Percentiles rank a stretch among this genome's conserved stretches.
phyloP scores from a whole-genome alignment of 2,113 vertebrate species.

The Tachysurus fulvidraco region DNA sequence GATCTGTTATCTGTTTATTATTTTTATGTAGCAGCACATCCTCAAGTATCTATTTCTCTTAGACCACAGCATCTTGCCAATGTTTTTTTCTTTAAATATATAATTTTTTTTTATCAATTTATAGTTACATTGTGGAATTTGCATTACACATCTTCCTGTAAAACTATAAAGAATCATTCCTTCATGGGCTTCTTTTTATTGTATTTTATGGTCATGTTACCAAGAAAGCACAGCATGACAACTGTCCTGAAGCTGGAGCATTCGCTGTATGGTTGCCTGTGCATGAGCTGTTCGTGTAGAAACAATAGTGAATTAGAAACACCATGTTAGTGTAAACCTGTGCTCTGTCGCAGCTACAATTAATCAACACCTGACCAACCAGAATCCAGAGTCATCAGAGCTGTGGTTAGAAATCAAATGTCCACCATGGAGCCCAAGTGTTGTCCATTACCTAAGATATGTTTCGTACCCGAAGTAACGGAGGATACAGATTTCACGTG shows the following conservation, averaged over 20 bases:
- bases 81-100: not conserved
- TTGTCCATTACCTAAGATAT: not conserved
- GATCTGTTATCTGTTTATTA: not conserved
- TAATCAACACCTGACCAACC: not conserved
- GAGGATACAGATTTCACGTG: not conserved
- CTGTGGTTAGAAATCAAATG: not conserved
- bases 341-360: not conserved
- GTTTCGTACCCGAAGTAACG: not conserved
- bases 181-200: not conserved
- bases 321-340: not conserved
- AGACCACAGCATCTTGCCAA: not conserved
- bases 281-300: too few species aligned
- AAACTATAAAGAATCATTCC: not conserved
- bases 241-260: not conserved
- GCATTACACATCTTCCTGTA: not conserved
- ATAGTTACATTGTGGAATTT: not conserved
- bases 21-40: not conserved
- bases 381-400: not conserved
- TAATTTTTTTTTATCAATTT: not conserved
- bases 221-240: not conserved
- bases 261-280: not conserved
- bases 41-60: not conserved
- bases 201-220: not conserved
- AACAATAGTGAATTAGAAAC: too few species aligned
- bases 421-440: not conserved